Evolutionary conservation across 53 echinoderm and acorn worm species (phyloP).

Genomic region (Glandiceps talaboti): DNA sequence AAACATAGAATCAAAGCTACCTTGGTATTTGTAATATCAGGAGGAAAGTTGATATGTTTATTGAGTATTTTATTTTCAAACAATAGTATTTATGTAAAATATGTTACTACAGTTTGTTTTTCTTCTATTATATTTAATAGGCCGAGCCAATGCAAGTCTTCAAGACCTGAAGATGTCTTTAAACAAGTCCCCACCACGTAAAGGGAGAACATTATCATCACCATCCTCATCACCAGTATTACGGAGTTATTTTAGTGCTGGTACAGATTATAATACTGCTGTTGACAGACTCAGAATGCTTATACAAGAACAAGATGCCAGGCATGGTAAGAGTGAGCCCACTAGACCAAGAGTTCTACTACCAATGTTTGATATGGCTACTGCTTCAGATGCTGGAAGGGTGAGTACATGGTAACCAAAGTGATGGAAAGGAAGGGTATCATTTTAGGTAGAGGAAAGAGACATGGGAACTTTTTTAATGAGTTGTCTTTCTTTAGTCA

Average conservation of each 20-base stretch:
- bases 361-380: conserved; percentile 74
- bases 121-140: background rate
- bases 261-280: background rate
- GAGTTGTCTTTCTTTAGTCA: too few relatives aligned
- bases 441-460: too few relatives aligned
- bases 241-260: background rate
- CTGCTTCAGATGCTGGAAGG: too few relatives aligned
- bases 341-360: conserved; percentile 58
- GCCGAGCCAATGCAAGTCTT: background rate
- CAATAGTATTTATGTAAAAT: too few relatives aligned
- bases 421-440: too few relatives aligned
- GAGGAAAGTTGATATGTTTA: too few relatives aligned
- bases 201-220: background rate
- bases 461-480: too few relatives aligned
- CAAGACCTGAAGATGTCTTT: background rate
- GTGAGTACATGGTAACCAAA: too few relatives aligned
- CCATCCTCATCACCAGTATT: background rate
- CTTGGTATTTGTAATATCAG: too few relatives aligned
- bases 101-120: too few relatives aligned
- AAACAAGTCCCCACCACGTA: background rate
- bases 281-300: background rate
- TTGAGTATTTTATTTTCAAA: too few relatives aligned
- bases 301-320: background rate
- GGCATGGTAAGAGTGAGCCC: background rate
- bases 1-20: too few relatives aligned